A percentile compares a stretch with the other conserved stretches of the same genome.
Conservation (phyloP, 2,888 invertebrate genomes). For the Ormyrus pomaceus region DNA sequence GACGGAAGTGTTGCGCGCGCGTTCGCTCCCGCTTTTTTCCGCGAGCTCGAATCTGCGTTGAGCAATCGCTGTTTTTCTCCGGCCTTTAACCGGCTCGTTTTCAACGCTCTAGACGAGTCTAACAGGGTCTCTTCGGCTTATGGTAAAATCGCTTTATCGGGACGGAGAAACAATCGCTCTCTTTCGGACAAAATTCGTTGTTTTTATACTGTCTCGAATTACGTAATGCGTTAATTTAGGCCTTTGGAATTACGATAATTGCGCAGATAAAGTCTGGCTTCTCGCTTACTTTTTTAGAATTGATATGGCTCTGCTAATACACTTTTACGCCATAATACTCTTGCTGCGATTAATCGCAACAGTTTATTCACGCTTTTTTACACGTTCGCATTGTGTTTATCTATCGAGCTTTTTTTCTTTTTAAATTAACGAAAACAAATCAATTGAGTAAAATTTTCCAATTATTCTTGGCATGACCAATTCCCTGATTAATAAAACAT, state of each 20-base stretch:
- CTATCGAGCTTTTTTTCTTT: too few relatives aligned
- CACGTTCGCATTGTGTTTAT: too few relatives aligned
- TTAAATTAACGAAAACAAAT: too few relatives aligned
- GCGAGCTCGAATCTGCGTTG: neutral
- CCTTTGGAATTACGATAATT: conserved; percentile 25
- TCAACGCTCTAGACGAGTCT: too few relatives aligned
- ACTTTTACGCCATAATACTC: conserved; percentile 1
- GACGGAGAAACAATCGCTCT: neutral
- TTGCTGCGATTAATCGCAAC: neutral
- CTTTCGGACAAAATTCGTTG: neutral
- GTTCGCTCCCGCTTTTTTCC: neutral
- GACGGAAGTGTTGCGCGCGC: too few relatives aligned
- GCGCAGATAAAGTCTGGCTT: conserved; percentile 12
- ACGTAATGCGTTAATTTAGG: conserved; percentile 9
- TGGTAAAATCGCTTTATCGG: neutral
- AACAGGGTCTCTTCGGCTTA: too few relatives aligned
- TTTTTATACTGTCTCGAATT: conserved; percentile 11
- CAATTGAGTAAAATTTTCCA: too few relatives aligned
- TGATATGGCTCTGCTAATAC: neutral
- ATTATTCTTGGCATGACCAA: too few relatives aligned
- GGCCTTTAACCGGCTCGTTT: too few relatives aligned
- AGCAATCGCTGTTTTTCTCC: too few relatives aligned
- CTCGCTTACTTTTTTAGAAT: neutral
- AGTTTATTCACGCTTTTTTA: neutral
- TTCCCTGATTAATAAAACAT: too few relatives aligned